phyloP scores from a whole-genome alignment of 2,888 invertebrate genomes.

The Apeira syringaria region DNA sequence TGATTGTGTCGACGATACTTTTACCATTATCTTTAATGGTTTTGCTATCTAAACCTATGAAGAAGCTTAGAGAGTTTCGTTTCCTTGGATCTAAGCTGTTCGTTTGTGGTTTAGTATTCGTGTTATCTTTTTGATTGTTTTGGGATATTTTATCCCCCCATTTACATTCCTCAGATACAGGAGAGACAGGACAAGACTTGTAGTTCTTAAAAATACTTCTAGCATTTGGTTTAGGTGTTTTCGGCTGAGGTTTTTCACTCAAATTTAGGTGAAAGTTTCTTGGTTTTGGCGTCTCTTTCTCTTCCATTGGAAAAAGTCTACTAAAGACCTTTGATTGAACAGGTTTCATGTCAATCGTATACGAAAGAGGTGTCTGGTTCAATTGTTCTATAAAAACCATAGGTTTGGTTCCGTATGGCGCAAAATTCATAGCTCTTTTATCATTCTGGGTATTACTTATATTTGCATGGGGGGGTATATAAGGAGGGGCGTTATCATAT shows the following conservation, averaged over 20 bases:
- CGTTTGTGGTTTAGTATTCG: conserved; percentile 43
- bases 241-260: conserved; percentile 62
- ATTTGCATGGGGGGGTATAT: conserved; percentile 75
- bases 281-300: conserved; percentile 56
- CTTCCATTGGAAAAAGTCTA: conserved; percentile 59
- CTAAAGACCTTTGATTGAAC: conserved; percentile 71
- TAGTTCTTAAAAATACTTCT: conserved; percentile 86
- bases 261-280: conserved; percentile 72
- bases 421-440: conserved; percentile 48
- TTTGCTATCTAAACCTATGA: conserved; percentile 83
- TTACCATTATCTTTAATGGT: conserved; percentile 72
- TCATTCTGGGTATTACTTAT: conserved; percentile 40
- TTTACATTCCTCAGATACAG: conserved; percentile 91
- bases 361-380: conserved; percentile 56
- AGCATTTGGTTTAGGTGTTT: conserved; percentile 60
- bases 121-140: conserved; percentile 42
- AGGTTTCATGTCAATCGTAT: conserved; percentile 67
- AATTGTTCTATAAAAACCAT: conserved; percentile 63
- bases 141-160: conserved; percentile 79
- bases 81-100: conserved; percentile 76
- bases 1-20: conserved; percentile 85
- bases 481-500: conserved; percentile 58
- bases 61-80: conserved; percentile 86
- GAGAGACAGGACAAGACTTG: conserved; percentile 92
- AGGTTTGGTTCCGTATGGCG: conserved; percentile 52